Conservation (phyloP, 2,888 invertebrate species). For the Pachydiplax longipennis region DNA sequence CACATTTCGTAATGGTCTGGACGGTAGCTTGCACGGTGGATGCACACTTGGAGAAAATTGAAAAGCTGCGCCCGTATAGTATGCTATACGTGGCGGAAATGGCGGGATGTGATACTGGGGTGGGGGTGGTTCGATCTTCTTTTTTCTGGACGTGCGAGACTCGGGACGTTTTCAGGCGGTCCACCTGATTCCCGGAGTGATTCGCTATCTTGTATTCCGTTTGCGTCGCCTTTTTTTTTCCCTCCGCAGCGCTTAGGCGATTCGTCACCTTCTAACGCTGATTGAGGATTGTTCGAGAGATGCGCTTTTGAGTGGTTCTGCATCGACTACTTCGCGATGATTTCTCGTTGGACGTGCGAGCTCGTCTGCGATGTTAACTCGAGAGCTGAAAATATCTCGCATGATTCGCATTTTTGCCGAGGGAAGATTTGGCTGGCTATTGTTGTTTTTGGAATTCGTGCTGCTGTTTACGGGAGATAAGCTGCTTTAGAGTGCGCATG, state of each 20-base stretch:
- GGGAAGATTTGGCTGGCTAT: no score
- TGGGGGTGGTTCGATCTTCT: neutral
- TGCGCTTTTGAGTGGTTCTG: neutral
- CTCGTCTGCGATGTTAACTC: no score
- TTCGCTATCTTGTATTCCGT: neutral
- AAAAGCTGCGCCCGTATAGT: constrained; percentile 9
- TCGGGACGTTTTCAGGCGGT: neutral
- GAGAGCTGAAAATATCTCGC: no score
- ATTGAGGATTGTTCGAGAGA: neutral
- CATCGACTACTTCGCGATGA: neutral
- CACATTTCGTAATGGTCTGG: constrained; percentile 24
- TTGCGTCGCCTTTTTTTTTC: neutral
- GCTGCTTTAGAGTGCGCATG: no score
- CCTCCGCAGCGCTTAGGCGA: neutral
- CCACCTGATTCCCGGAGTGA: neutral
- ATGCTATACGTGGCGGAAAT: constrained; percentile 5
- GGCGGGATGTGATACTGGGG: neutral
- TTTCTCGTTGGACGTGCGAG: neutral
- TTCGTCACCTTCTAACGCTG: neutral
- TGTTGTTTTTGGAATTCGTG: no score
- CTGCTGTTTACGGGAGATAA: no score
- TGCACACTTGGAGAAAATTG: constrained; percentile 38
- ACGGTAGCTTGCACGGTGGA: neutral
- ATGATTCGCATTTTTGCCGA: no score
- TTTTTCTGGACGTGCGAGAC: neutral